These are phyloP conservation scores for Dipodomys merriami DNA, from an alignment of 2,113 vertebrate genomes.

Conservation along the genomic window DNA sequence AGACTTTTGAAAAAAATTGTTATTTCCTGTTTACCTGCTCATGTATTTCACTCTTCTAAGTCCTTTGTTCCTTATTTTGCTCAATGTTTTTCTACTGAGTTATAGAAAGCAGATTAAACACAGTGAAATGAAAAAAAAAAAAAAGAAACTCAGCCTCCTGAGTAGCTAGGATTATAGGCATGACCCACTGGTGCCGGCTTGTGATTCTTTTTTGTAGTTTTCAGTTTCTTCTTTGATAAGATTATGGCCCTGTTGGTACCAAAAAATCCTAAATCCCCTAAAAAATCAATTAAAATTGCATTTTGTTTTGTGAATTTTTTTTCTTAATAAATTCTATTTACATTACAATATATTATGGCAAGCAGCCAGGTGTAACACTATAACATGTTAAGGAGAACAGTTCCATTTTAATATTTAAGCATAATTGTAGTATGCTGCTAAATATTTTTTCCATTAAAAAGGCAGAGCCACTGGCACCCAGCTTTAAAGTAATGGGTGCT, in stretches of 20 bases:
- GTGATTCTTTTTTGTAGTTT: not conserved
- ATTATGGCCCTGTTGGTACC: constrained; percentile 39
- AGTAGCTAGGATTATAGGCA: no score
- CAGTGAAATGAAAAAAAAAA: no score
- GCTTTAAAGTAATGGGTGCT: no score
- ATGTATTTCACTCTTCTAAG: no score
- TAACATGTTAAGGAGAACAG: constrained; percentile 56
- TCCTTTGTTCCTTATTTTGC: no score
- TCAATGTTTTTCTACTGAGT: no score
- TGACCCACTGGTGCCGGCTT: no score
- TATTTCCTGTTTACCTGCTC: no score
- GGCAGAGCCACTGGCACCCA: not conserved
- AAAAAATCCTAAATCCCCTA: not conserved
- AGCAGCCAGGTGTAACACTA: not conserved
- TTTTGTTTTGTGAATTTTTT: constrained; percentile 45
- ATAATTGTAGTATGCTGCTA: constrained; percentile 57
- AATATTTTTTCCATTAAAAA: constrained; percentile 69
- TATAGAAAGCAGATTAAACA: no score
- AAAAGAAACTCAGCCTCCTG: no score
- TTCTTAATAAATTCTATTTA: constrained; percentile 39
- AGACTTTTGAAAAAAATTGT: no score
- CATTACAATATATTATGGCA: constrained; percentile 49
- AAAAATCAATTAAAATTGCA: not conserved
- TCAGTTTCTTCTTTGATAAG: constrained; percentile 40
- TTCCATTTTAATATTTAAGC: constrained; percentile 58